Conservation (phyloP, 2,888 invertebrate genomes). For the Seira sanloemensis region DNA sequence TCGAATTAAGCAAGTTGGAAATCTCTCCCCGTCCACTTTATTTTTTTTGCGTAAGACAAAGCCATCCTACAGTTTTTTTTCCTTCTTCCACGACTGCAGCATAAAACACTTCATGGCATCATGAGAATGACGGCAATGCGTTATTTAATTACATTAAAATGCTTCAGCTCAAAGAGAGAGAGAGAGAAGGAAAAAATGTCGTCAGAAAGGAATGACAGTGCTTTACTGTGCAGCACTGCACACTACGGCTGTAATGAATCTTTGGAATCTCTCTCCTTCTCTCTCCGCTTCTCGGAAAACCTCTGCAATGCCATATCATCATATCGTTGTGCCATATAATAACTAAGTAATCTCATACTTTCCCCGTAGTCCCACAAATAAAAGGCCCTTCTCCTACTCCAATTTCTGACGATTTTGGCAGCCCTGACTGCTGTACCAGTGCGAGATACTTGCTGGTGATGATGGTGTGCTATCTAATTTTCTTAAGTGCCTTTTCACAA, state of each 20-base stretch:
- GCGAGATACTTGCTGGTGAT: too few relatives aligned
- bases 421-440: not conserved
- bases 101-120: constrained; percentile 39
- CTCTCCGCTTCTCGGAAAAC: not conserved
- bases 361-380: not conserved
- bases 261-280: too few relatives aligned
- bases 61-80: not conserved
- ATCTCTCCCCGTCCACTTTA: too few relatives aligned
- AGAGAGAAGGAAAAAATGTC: not conserved
- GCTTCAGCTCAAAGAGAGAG: constrained; percentile 5
- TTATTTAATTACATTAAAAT: constrained; percentile 62
- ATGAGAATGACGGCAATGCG: constrained; percentile 31
- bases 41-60: not conserved
- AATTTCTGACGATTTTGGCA: constrained; percentile 14
- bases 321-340: not conserved
- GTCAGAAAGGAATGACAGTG: too few relatives aligned
- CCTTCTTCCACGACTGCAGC: constrained; percentile 13
- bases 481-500: constrained; percentile 74
- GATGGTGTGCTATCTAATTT: constrained; percentile 73
- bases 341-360: not conserved
- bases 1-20: too few relatives aligned
- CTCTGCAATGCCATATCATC: not conserved
- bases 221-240: not conserved
- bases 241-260: not conserved
- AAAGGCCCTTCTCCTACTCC: constrained; percentile 37